Evolutionary conservation across 2,888 invertebrate species (phyloP), one percentile per base, ranked within the genome.

Genomic region (Nectonema munidae): DNA sequence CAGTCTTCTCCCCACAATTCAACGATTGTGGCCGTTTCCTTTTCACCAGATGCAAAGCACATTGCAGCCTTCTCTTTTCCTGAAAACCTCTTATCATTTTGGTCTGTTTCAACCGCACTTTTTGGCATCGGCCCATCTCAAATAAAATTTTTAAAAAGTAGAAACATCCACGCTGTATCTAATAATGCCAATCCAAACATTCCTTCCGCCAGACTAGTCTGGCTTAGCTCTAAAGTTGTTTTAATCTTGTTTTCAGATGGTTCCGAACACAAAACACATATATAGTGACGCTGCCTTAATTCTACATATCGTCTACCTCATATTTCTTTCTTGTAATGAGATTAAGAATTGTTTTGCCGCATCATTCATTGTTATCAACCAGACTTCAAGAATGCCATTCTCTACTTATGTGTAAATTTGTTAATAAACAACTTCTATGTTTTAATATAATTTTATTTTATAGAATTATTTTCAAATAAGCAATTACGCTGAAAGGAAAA

Each of bases 191-290:
- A 34, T 18, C 18, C 6, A 9, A 14, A 16, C 4, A 5, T 5
- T 19, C 17, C 17, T 11, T 11, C 20, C 14, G 30, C 13, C 6
- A 34, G 14, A 34, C 6, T 34, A 5, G 15, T 34, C 9, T 34
- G 35, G 35, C 17, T 34, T 14, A 34, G 20, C 15, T 6, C 6
- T 19, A 16, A 19, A 18, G 35, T 34, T 6, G 6, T 34, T 5
- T 19, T 34, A 16, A 19, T 34, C 19, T 20, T 34, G 9, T 34
- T 34, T 34, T 5, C 35, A 5, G 35, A 34, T 14, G 35, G 35
- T 11, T 19, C 18, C 17, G 35, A 34, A 34, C 35, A 34, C 5
- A 34, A 34, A 19, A 11, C 20, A 11, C 19, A 34, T 34, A 19
- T 34, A 14, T 34, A 34, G n/a, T n/a, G n/a, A n/a, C n/a, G n/a